Evolutionary conservation across 2,113 vertebrate species (phyloP).

Genomic region (Tursiops truncatus): DNA sequence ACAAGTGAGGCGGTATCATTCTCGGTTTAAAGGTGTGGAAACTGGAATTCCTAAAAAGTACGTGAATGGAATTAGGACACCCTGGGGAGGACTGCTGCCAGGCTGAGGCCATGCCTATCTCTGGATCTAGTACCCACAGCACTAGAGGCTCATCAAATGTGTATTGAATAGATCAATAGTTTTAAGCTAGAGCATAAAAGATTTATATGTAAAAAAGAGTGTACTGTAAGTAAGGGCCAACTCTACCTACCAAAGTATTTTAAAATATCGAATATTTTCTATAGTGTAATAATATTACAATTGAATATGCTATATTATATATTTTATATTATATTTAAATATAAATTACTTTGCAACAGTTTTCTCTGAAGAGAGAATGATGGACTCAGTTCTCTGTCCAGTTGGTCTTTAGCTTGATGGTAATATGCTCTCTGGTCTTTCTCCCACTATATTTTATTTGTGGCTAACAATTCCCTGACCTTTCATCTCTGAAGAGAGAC

Average conservation of each 20-base stretch:
- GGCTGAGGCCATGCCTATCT: neutral
- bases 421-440: neutral
- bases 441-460: neutral
- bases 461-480: neutral
- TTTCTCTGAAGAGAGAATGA: neutral
- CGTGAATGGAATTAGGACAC: neutral
- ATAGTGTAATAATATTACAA: neutral
- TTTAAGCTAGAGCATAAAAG: neutral
- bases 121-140: neutral
- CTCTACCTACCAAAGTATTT: neutral
- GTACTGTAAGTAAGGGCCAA: neutral
- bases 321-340: neutral
- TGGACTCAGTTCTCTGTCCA: neutral
- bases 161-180: neutral
- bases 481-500: neutral
- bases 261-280: neutral
- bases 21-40: neutral
- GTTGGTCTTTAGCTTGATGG: neutral
- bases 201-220: neutral
- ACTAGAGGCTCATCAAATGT: neutral
- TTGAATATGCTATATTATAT: neutral
- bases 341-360: neutral
- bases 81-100: neutral
- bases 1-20: neutral
- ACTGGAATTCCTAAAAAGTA: neutral